Conservation (phyloP, 2,797 vertebrate genomes). For the Alectoris magna region DNA sequence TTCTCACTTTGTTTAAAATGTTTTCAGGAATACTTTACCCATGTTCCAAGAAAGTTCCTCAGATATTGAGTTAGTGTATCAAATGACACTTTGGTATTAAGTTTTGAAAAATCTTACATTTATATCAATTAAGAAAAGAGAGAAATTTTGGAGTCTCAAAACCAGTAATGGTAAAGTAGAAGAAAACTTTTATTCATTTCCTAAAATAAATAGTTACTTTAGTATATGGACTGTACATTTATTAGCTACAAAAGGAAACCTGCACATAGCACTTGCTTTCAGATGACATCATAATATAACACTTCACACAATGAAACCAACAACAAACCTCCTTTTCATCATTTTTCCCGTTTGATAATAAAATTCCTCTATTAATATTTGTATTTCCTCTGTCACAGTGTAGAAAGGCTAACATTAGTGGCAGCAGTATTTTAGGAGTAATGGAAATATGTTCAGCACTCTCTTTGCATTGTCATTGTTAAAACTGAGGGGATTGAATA, state of each 20-base stretch:
- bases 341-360: background rate
- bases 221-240: background rate
- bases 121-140: background rate
- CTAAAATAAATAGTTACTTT: background rate
- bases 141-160: background rate
- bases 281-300: background rate
- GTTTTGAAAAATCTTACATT: background rate
- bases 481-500: background rate
- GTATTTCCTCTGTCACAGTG: background rate
- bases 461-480: background rate
- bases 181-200: background rate
- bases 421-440: background rate
- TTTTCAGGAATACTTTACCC: background rate
- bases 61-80: background rate
- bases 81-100: background rate
- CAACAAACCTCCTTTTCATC: background rate
- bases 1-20: background rate
- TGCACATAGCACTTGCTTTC: rapidly evolving
- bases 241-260: background rate
- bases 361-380: background rate
- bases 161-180: rapidly evolving
- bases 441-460: background rate
- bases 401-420: background rate
- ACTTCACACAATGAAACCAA: background rate
- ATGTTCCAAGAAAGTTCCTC: background rate